These are phyloP conservation scores for Xestia xanthographa DNA, from an alignment of 2,888 invertebrate species.

Conservation along the genomic window DNA sequence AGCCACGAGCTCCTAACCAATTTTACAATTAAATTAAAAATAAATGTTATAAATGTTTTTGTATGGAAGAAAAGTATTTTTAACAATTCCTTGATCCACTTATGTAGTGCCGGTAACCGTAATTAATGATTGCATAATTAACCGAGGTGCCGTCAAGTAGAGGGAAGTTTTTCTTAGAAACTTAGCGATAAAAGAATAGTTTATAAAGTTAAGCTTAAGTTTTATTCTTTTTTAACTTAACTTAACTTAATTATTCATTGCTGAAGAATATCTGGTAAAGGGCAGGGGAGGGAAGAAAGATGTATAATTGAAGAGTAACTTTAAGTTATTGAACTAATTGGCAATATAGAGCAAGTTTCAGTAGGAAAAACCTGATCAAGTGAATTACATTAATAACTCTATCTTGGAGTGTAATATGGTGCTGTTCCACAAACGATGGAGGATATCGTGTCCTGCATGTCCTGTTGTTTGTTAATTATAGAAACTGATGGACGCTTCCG, in stretches of 20 bases:
- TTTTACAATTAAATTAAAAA: background rate
- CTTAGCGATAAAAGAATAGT: constrained; percentile 16
- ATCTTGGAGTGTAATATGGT: no score
- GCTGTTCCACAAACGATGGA: no score
- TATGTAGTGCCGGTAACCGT: background rate
- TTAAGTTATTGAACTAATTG: background rate
- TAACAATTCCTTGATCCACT: constrained; percentile 5
- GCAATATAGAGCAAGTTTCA: no score
- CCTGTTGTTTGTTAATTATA: no score
- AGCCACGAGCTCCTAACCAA: no score
- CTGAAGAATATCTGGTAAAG: background rate
- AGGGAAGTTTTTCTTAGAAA: constrained; percentile 15
- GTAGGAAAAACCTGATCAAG: no score
- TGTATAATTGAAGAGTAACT: background rate
- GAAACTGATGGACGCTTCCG: no score
- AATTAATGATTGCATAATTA: constrained; percentile 29
- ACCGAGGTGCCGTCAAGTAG: background rate
- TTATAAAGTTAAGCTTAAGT: background rate
- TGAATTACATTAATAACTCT: no score
- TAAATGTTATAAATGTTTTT: background rate
- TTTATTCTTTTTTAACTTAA: no score
- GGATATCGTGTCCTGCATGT: no score
- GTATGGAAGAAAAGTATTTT: background rate
- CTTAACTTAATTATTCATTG: constrained; percentile 11
- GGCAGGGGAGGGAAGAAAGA: background rate